A percentile compares a stretch with the other conserved stretches of the same genome.
phyloP scores from a whole-genome alignment of 2,888 invertebrate species.

The Xestia ashworthii region DNA sequence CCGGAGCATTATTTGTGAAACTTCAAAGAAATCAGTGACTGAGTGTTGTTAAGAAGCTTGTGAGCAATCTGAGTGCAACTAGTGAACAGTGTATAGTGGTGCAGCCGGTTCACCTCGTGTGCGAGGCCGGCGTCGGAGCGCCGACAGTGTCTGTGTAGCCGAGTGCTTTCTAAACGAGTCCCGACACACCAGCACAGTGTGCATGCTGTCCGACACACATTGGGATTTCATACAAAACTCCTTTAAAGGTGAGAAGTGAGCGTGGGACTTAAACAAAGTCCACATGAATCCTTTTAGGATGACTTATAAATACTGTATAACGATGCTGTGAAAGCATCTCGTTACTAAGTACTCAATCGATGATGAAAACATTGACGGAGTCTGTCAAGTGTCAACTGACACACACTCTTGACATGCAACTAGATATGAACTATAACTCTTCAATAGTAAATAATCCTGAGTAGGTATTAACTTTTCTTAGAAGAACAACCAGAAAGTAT shows the following conservation, averaged over 20 bases:
- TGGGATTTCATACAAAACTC: slow-evolving; percentile 70
- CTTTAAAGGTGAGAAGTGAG: slow-evolving; percentile 74
- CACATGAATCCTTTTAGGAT: not conserved
- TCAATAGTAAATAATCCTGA: not conserved
- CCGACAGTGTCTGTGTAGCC: slow-evolving; percentile 66
- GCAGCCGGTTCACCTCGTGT: slow-evolving; percentile 78
- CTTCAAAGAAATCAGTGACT: slow-evolving; percentile 60
- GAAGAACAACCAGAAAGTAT: not conserved
- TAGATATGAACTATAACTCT: not conserved
- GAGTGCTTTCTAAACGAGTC: slow-evolving; percentile 68
- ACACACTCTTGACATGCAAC: not conserved
- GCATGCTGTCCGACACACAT: slow-evolving; percentile 46
- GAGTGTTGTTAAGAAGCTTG: slow-evolving; percentile 59
- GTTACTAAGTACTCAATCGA: slow-evolving; percentile 19
- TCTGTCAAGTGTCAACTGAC: not conserved
- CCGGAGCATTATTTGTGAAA: slow-evolving; percentile 68
- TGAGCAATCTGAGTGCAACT: slow-evolving; percentile 61
- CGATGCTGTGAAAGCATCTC: not conserved
- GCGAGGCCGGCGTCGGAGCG: slow-evolving; percentile 77
- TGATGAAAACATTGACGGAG: slow-evolving; percentile 7
- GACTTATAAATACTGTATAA: slow-evolving; percentile 1
- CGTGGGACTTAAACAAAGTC: not conserved
- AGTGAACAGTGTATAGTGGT: slow-evolving; percentile 72
- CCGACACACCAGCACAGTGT: slow-evolving; percentile 59
- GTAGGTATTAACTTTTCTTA: not conserved